phyloP scores from a whole-genome alignment of 1,140 invertebrate species.

The Drosophila pectinifera region DNA sequence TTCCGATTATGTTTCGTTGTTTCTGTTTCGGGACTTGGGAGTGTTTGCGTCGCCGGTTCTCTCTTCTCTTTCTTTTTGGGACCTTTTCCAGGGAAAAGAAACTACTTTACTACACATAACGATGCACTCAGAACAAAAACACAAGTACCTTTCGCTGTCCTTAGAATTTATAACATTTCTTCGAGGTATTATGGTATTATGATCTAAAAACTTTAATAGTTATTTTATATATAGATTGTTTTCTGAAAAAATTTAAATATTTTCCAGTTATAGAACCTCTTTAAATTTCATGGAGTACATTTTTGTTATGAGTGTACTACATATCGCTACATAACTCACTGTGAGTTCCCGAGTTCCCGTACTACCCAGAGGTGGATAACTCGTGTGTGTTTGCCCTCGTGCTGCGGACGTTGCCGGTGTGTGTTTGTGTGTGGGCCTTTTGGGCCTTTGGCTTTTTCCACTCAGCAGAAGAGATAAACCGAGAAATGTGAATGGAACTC shows the following conservation, averaged over 20 bases:
- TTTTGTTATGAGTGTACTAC: constrained; percentile 2
- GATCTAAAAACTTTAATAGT: too few relatives aligned
- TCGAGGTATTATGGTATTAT: too few relatives aligned
- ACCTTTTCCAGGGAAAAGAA: constrained; percentile 21
- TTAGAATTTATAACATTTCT: too few relatives aligned
- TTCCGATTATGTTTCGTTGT: constrained; percentile 20
- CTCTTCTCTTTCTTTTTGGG: constrained; percentile 3
- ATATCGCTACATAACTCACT: constrained; percentile 18
- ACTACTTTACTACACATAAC: constrained; percentile 11
- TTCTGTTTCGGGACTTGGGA: constrained; percentile 23
- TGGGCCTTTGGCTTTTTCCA: constrained; percentile 72
- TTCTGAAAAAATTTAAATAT: not conserved
- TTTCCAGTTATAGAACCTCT: not conserved
- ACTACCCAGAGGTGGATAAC: constrained; percentile 20
- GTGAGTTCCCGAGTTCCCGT: constrained; percentile 41
- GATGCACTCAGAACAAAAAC: not conserved
- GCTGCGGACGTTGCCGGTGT: constrained; percentile 13
- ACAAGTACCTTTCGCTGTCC: not conserved
- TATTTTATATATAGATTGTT: too few relatives aligned
- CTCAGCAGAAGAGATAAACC: constrained; percentile 52
- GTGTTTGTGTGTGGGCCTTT: constrained; percentile 28
- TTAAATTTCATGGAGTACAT: not conserved
- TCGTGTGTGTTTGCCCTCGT: constrained; percentile 40
- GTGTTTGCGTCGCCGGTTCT: constrained; percentile 10
- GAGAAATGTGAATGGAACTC: constrained; percentile 67